These are phyloP conservation scores for Danio rerio DNA, from an alignment of 2,113 vertebrate genomes.

Conservation along the genomic window GRCz12tu NC_133199.1:44433001-44433500, in stretches of 20 bases:
- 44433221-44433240: conserved; percentile 81
- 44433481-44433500: conserved; percentile 83
- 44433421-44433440: conserved; percentile 81
- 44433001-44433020: conserved; percentile 85
- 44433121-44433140: conserved; percentile 84
- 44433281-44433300: background rate
- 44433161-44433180: conserved; percentile 83
- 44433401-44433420: conserved; percentile 76
- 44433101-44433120: conserved; percentile 81
- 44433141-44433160: conserved; percentile 85
- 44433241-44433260: conserved; percentile 80
- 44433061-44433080: no score
- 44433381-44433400: conserved; percentile 73
- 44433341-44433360: conserved; percentile 78
- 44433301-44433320: no score
- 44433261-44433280: conserved; percentile 6
- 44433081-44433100: no score
- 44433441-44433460: conserved; percentile 75
- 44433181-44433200: conserved; percentile 86
- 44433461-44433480: conserved; percentile 75
- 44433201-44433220: conserved; percentile 84
- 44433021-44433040: conserved; percentile 80
- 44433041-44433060: conserved; percentile 68
- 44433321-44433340: conserved; percentile 43
- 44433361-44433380: conserved; percentile 81